These are phyloP conservation scores for Oscheius onirici DNA, from an alignment of 2,888 invertebrate species.

Conservation along the genomic window DNA sequence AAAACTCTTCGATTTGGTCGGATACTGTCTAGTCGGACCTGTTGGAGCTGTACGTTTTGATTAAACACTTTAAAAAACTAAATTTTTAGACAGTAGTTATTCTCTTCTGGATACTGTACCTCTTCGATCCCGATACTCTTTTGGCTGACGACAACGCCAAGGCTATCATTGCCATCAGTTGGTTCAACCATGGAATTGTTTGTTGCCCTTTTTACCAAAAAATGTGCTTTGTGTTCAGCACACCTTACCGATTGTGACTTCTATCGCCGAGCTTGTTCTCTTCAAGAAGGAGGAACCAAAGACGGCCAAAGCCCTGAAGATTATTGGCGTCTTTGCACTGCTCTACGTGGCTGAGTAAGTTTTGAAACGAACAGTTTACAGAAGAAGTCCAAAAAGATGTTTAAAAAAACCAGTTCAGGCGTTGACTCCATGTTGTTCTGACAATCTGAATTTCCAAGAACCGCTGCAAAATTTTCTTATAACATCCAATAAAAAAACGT, in stretches of 20 bases:
- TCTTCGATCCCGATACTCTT: slow-evolving; percentile 59
- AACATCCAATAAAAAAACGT: not conserved
- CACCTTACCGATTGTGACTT: slow-evolving; percentile 61
- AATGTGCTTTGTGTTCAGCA: slow-evolving; percentile 51
- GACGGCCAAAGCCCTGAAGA: slow-evolving; percentile 38
- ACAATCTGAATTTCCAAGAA: no score
- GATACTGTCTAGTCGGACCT: slow-evolving; percentile 49
- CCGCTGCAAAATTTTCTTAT: no score
- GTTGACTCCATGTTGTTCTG: no score
- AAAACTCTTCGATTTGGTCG: slow-evolving; percentile 45
- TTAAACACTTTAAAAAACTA: not conserved
- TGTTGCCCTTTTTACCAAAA: not conserved
- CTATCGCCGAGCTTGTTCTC: slow-evolving; percentile 57
- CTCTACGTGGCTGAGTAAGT: slow-evolving; percentile 63
- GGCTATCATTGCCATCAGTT: slow-evolving; percentile 50
- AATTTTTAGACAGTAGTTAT: slow-evolving; percentile 60
- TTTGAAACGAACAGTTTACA: no score
- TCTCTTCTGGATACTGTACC: slow-evolving; percentile 65
- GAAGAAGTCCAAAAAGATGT: no score
- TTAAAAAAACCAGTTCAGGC: not conserved
- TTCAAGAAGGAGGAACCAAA: slow-evolving; percentile 54
- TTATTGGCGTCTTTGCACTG: slow-evolving; percentile 43
- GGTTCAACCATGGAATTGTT: slow-evolving; percentile 67
- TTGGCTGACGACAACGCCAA: slow-evolving; percentile 57
- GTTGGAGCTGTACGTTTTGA: slow-evolving; percentile 44